phyloP scores from a whole-genome alignment of 2,888 invertebrate species.

The Desoria tigrina region DNA sequence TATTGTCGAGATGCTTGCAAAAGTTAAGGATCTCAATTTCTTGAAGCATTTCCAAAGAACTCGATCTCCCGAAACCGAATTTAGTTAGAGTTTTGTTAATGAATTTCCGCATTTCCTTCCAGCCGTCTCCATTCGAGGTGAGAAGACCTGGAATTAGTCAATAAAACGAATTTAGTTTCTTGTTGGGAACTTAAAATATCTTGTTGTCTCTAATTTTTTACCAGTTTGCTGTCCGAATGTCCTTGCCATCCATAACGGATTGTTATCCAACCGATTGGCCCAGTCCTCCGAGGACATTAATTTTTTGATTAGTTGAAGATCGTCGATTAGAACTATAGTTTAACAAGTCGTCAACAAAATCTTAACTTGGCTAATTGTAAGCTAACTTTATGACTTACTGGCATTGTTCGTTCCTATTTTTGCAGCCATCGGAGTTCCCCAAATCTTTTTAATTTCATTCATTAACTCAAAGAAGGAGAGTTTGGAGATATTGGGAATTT shows the following conservation, averaged over 20 bases:
- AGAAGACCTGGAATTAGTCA: constrained; percentile 20
- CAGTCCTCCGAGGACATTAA: constrained; percentile 43
- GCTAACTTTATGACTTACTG: constrained; percentile 20
- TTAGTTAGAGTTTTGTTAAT: constrained; percentile 39
- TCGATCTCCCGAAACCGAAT: constrained; percentile 38
- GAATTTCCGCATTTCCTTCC: constrained; percentile 46
- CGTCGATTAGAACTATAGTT: constrained; percentile 34
- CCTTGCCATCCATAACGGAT: constrained; percentile 29
- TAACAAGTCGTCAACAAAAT: background rate
- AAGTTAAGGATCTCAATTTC: constrained; percentile 45
- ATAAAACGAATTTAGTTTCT: background rate
- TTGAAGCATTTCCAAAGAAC: constrained; percentile 40
- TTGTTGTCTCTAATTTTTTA: background rate
- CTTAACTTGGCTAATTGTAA: background rate
- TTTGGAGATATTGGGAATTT: constrained; percentile 14
- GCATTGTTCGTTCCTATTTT: constrained; percentile 25
- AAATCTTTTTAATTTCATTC: constrained; percentile 23
- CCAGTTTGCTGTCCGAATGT: constrained; percentile 40
- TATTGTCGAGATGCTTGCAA: constrained; percentile 37
- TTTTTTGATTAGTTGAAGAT: constrained; percentile 31
- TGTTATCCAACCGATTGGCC: constrained; percentile 34
- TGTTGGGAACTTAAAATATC: background rate
- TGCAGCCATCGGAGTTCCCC: constrained; percentile 37
- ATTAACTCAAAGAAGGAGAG: constrained; percentile 35
- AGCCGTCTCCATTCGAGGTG: constrained; percentile 43